Evolutionary conservation across 23 tunicate genomes (phyloP).

Genomic region (Halocynthia aurantium): DNA sequence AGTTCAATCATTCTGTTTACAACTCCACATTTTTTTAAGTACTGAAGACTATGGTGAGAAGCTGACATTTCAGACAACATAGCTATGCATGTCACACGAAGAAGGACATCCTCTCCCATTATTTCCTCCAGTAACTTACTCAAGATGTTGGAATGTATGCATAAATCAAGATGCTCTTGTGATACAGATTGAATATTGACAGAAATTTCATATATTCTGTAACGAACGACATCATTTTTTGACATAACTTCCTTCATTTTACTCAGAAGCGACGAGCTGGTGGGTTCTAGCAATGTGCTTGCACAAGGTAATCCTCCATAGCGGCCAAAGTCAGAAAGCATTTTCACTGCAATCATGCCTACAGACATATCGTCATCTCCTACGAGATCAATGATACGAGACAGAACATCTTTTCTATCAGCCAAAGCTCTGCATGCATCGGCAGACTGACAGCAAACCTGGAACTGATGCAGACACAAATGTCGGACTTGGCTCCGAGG

Average conservation of each 20-base stretch:
- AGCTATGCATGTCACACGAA: slow-evolving; percentile 54
- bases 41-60: slow-evolving; percentile 55
- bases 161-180: slow-evolving; percentile 49
- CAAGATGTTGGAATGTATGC: slow-evolving; percentile 42
- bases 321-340: slow-evolving; percentile 51
- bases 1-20: slow-evolving; percentile 52
- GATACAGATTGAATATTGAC: slow-evolving; percentile 63
- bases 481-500: slow-evolving; percentile 32
- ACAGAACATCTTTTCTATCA: slow-evolving; percentile 48
- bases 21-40: slow-evolving; percentile 49
- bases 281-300: slow-evolving; percentile 8
- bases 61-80: slow-evolving; percentile 79
- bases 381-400: slow-evolving; percentile 25
- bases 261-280: slow-evolving; percentile 13
- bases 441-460: slow-evolving; percentile 10
- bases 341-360: slow-evolving; percentile 40
- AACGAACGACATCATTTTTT: slow-evolving; percentile 61
- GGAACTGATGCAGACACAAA: slow-evolving; percentile 44
- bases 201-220: slow-evolving; percentile 66
- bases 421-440: slow-evolving; percentile 40
- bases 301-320: slow-evolving; percentile 31
- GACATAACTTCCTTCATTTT: slow-evolving; percentile 29
- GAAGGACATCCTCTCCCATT: slow-evolving; percentile 62
- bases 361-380: slow-evolving; percentile 44
- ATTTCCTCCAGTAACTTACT: slow-evolving; percentile 38